Conservation (phyloP, 2,888 invertebrate genomes). For the Quadroppia sp. region DNA sequence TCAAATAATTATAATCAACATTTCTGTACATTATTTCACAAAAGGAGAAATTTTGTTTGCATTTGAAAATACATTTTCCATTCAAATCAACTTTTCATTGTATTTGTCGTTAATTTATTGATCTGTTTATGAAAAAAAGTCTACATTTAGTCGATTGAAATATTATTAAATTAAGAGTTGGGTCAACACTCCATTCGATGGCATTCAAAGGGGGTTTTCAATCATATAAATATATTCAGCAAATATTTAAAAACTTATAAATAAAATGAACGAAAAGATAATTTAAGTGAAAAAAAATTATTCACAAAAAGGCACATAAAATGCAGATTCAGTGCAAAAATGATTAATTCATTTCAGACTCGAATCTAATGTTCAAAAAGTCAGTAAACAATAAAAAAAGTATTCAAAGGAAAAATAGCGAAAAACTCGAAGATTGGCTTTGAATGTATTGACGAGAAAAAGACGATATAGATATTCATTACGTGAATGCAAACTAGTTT, state of each 20-base stretch:
- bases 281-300: background rate
- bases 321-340: slow-evolving; percentile 22
- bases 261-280: background rate
- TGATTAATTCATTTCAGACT: slow-evolving; percentile 26
- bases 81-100: background rate
- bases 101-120: slow-evolving; percentile 15
- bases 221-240: background rate
- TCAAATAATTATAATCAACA: too few relatives aligned
- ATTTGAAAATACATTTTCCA: too few relatives aligned
- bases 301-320: background rate
- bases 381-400: background rate
- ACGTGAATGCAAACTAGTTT: slow-evolving; percentile 32
- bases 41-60: too few relatives aligned
- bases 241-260: background rate
- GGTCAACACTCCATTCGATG: slow-evolving; percentile 9
- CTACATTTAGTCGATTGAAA: slow-evolving; percentile 31
- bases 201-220: background rate
- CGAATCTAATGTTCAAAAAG: slow-evolving; percentile 23
- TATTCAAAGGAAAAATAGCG: background rate
- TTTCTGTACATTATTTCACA: too few relatives aligned
- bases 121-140: background rate
- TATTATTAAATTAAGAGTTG: slow-evolving; percentile 20
- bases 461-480: slow-evolving; percentile 12
- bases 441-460: background rate
- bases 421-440: background rate